Evolutionary conservation across 2,797 vertebrate species (phyloP).

Genomic region (Mionectes olivaceus): DNA sequence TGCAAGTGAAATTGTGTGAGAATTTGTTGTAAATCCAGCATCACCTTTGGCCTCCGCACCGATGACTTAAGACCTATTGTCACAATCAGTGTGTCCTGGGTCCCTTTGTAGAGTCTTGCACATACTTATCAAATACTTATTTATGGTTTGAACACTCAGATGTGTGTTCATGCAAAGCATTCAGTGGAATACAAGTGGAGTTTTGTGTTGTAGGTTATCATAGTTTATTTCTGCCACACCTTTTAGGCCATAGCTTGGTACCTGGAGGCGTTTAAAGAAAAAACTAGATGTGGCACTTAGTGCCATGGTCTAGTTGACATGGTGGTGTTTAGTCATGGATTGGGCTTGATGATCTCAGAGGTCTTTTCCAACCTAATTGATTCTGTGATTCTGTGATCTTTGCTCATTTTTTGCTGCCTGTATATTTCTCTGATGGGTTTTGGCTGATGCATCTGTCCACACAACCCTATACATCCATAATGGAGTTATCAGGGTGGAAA

Average conservation of each 20-base stretch:
- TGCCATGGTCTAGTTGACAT: not conserved
- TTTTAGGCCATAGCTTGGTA: not conserved
- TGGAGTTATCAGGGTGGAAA: not conserved
- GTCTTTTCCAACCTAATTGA: not conserved
- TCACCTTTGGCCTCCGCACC: not conserved
- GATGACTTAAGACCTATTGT: not conserved
- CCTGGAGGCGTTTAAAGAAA: not conserved
- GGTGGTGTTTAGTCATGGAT: not conserved
- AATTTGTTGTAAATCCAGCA: not conserved
- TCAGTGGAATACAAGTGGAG: not conserved
- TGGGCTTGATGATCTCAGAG: not conserved
- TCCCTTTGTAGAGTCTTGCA: not conserved
- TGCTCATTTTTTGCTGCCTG: not conserved
- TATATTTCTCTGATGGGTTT: not conserved
- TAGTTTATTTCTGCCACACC: not conserved
- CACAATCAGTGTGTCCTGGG: not conserved
- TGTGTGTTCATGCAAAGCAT: not conserved
- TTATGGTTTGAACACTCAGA: not conserved
- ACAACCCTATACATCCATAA: not conserved
- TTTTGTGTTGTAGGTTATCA: rapidly evolving
- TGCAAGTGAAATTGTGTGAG: not conserved
- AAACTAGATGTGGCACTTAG: no score
- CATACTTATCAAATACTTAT: not conserved
- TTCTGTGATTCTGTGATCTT: not conserved
- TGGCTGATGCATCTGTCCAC: not conserved